phyloP scores from a whole-genome alignment of 2,888 invertebrate genomes.

The Camptogramma bilineatum region DNA sequence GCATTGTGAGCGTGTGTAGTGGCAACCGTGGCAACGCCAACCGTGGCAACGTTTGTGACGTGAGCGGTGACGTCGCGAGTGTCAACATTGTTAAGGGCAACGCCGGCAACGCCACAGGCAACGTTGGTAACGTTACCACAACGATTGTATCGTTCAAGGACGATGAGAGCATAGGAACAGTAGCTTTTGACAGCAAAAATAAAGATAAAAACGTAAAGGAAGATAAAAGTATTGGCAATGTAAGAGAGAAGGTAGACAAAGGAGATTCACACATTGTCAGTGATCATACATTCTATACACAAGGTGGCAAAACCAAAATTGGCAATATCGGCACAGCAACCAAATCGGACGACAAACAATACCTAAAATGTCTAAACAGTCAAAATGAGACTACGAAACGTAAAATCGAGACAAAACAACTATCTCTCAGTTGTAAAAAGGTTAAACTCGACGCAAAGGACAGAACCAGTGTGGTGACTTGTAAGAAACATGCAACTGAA shows the following conservation, averaged over 20 bases:
- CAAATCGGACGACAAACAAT: background rate
- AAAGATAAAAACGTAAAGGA: constrained; percentile 3
- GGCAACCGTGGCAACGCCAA: background rate
- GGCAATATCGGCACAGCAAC: constrained; percentile 23
- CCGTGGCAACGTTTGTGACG: background rate
- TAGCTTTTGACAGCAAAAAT: background rate
- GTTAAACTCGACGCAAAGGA: constrained; percentile 2
- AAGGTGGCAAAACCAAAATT: constrained; percentile 26
- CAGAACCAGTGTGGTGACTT: constrained; percentile 1
- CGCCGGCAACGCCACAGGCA: background rate
- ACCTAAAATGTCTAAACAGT: constrained; percentile 9
- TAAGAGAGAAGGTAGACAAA: constrained; percentile 1
- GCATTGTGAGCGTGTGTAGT: background rate
- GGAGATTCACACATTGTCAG: background rate
- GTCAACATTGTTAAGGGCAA: too few species aligned
- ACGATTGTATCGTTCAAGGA: background rate
- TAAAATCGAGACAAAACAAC: background rate
- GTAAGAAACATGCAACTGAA: constrained; percentile 29
- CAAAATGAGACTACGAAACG: constrained; percentile 2
- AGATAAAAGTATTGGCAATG: constrained; percentile 8
- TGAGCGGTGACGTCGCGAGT: too few species aligned
- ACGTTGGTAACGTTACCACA: background rate
- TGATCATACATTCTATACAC: background rate
- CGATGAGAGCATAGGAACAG: background rate
- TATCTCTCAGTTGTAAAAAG: constrained; percentile 9